Base-by-base conservation (phyloP, 2,113 vertebrate species). In the Poeciliopsis occidentalis region DNA sequence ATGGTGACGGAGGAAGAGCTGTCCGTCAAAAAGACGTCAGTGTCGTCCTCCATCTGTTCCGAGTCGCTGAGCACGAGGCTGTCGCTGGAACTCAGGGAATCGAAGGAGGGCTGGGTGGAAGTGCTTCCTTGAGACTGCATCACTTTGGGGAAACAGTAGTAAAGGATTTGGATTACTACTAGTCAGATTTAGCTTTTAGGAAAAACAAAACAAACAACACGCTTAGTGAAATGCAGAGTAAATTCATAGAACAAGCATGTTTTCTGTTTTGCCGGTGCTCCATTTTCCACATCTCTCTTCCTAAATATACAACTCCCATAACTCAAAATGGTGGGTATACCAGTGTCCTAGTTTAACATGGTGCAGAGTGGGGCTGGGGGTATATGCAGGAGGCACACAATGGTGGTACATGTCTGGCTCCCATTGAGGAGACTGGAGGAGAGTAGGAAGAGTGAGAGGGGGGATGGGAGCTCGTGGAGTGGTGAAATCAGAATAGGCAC, bases 101-200 rank as follows among this genome's bases (percentile, higher is more conserved):
- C 94, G 0, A 92, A 90, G 37, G 95, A 95, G 64, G 94, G 91
- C 26, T 92, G 92, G 34, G 94, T 94, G 62, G 95, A 95, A 57
- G 93, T 71, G 32, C 90, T 95, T 81, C 91, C 73, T n/a, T 94
- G 89, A 47, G 94, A 92, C 86, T 95, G 94, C 94, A 95, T 95
- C 64, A 65, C 93, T 95, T 27, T 24, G 29, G 70, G 68, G 75
- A 57, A 57, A 57, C 22, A 47, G 19, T 12, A 73, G 60, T 11
- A 69, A 26, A 64, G 37, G 66, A 11, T 64, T 31, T 0, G 34
- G 47, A 83, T 76, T 80, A 69, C 29, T 60, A 63, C 27, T 67
- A 0, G 29, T 26, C 63, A 15, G 30, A 27, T 63, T 67, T 13
- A 29, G 19, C 7, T 71, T 57, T 57, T 57, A 47, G 44, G 44